Conservation (phyloP, 2,113 vertebrate species). For the Poeciliopsis occidentalis region DNA sequence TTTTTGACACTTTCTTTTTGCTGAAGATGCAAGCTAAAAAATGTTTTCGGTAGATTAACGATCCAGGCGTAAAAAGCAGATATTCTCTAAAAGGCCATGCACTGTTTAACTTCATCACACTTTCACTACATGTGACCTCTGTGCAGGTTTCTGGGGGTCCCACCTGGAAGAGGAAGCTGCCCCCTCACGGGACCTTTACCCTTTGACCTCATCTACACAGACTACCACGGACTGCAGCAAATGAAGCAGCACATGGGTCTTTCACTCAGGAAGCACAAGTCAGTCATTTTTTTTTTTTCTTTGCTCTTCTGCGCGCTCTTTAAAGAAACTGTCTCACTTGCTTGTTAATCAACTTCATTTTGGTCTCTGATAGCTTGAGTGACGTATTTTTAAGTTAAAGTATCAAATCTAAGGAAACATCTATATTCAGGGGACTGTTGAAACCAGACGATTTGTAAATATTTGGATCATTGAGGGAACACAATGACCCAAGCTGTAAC, state of each 20-base stretch:
- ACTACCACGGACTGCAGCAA: conserved; percentile 96
- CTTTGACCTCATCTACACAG: conserved; percentile 97
- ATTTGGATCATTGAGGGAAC: no score
- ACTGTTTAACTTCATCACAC: neutral
- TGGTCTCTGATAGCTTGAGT: neutral
- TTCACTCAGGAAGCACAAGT: conserved; percentile 96
- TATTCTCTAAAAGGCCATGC: neutral
- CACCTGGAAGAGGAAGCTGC: conserved; percentile 94
- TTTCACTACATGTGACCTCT: conserved; percentile 6
- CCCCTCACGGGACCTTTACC: conserved; percentile 89
- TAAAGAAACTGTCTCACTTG: neutral
- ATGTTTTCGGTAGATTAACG: neutral
- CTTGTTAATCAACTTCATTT: neutral
- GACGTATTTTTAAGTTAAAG: no score
- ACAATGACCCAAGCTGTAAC: no score
- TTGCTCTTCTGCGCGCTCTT: neutral
- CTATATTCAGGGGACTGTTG: no score
- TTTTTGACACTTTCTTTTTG: neutral
- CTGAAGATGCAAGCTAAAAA: neutral
- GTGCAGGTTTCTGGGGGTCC: conserved; percentile 91
- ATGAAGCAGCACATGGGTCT: conserved; percentile 99
- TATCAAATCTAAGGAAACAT: no score
- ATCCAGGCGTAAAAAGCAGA: neutral
- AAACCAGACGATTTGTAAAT: no score
- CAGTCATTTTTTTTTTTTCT: conserved; percentile 50